Evolutionary conservation across 2,797 vertebrate genomes (phyloP).

Genomic region (Ambastaia sidthimunki): DNA sequence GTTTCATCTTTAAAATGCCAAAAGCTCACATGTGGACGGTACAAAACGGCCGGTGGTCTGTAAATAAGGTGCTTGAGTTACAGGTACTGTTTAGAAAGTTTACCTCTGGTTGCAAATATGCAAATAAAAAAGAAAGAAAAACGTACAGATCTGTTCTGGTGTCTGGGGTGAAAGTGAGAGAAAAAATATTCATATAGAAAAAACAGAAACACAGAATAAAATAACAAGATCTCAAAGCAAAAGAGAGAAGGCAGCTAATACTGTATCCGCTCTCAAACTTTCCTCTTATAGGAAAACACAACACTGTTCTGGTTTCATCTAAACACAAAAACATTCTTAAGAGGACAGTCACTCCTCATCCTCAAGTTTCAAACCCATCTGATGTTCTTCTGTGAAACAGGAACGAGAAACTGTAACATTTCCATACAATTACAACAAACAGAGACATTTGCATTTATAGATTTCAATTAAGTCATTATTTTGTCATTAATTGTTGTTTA

Average conservation of each 20-base stretch:
- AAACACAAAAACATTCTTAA: background rate
- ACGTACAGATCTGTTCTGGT: background rate
- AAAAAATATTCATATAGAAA: background rate
- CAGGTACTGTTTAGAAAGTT: background rate
- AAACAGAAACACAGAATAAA: conserved; percentile 7
- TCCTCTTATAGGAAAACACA: background rate
- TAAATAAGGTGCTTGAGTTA: background rate
- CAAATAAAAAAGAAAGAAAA: conserved; percentile 5
- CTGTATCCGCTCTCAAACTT: background rate
- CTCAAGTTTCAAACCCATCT: background rate
- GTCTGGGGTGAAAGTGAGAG: background rate
- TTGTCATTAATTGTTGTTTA: background rate
- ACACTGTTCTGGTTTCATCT: background rate
- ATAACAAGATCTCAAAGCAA: conserved; percentile 2
- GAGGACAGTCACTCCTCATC: background rate
- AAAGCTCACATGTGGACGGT: no score
- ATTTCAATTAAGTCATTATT: background rate
- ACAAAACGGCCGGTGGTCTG: no score
- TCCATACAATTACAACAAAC: background rate
- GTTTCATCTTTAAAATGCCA: no score
- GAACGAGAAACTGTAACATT: background rate
- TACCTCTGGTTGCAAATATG: background rate
- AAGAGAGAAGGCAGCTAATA: background rate
- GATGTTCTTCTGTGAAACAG: background rate
- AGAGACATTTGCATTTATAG: background rate